Evolutionary conservation across 2,113 vertebrate genomes (phyloP), one percentile per base, ranked within the genome.

Genomic region (Archocentrus centrarchus): DNA sequence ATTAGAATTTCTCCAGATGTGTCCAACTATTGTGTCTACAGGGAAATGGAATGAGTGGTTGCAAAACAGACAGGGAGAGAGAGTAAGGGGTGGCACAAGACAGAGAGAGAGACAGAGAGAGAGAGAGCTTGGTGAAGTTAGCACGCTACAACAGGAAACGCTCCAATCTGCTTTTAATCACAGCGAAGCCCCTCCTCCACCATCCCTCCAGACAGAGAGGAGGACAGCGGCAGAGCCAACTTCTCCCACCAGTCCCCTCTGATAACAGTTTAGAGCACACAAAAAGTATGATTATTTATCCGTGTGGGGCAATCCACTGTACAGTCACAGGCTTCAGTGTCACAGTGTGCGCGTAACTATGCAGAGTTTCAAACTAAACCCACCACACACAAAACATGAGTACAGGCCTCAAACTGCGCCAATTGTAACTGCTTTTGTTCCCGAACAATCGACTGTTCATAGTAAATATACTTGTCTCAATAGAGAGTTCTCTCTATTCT

Each of bases 161-260:
- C 91, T 93, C 93, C 94, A 92, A 96, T 97, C 97, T 98, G 97
- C 96, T 97, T 97, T 96, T 96, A 97, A 97, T 98, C 97, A 97
- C 89, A 84, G 91, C 84, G 81, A 68, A 44, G 57, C 87, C 88
- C 84, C 90, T 93, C 91, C 87, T 85, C 90, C 91, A 37, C 61
- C 39, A 32, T 27, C 80, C 81, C 83, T 82, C 79, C 84, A 85
- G 83, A 89, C 80, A 27, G 63, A 88, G 68, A 87, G 83, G 76
- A 89, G 88, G 88, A 91, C 75, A 80, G 85, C 39, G 22, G 57
- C 62, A 22, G 18, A 68, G 79, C 85, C 20, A 37, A 88, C 75
- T 87, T 91, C 89, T 91, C 82, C 87, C 87, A 82, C 59, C 80
- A 62, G 87, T 79, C 75, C 81, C 82, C 59, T 86, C 83, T 59